Percentiles rank a stretch among this genome's conserved stretches.
These are phyloP conservation scores for Adelognathus sp. DNA, from an alignment of 2,888 invertebrate species.

Conservation along the genomic window DNA sequence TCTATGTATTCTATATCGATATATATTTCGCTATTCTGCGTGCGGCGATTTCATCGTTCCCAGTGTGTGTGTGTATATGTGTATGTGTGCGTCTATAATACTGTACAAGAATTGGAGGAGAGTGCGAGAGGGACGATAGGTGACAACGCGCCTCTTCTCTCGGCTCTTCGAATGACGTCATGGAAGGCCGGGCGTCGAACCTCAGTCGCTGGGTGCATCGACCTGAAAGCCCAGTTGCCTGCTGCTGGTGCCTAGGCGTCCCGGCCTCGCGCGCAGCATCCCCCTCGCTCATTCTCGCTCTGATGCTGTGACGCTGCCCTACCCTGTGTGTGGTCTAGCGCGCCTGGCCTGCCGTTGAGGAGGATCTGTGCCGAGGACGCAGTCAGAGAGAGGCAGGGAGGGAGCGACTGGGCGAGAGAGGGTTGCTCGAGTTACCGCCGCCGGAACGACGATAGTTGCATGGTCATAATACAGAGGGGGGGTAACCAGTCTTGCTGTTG, in stretches of 20 bases:
- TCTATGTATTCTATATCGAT: slow-evolving; percentile 23
- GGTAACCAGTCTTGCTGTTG: slow-evolving; percentile 9
- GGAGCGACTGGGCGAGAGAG: slow-evolving; percentile 48
- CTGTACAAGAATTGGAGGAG: not conserved
- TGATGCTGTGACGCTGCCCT: slow-evolving; percentile 28
- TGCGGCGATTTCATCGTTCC: slow-evolving; percentile 54
- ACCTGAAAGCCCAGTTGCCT: slow-evolving; percentile 76
- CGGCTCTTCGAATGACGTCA: slow-evolving; percentile 76
- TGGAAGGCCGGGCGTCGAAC: slow-evolving; percentile 77
- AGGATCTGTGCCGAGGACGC: slow-evolving; percentile 72
- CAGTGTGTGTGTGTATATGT: slow-evolving; percentile 16
- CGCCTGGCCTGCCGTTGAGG: slow-evolving; percentile 35
- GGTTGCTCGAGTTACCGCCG: slow-evolving; percentile 29
- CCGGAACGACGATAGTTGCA: slow-evolving; percentile 13
- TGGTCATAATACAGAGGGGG: not conserved
- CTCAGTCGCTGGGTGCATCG: slow-evolving; percentile 73
- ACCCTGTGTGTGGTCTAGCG: slow-evolving; percentile 34
- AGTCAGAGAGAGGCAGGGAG: slow-evolving; percentile 45
- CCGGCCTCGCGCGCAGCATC: slow-evolving; percentile 60
- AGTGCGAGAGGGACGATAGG: not conserved
- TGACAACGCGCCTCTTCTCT: slow-evolving; percentile 34
- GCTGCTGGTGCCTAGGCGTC: slow-evolving; percentile 67
- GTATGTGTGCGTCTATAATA: slow-evolving; percentile 16
- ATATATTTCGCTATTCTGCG: slow-evolving; percentile 48
- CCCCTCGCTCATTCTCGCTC: slow-evolving; percentile 37